phyloP scores from a whole-genome alignment of 2,888 invertebrate species.

The Pediacus dermestoides region DNA sequence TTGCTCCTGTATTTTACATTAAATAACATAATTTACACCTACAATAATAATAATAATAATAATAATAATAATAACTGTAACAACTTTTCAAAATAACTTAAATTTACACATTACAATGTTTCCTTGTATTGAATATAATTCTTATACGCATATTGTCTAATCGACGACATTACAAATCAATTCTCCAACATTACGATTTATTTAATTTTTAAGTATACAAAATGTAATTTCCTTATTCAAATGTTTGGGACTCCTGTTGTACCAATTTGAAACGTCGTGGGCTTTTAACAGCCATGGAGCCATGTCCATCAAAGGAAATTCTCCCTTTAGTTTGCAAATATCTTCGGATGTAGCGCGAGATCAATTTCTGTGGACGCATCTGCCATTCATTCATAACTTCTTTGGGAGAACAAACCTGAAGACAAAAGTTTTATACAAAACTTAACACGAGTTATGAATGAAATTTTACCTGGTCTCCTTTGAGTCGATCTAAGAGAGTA shows the following conservation, averaged over 20 bases:
- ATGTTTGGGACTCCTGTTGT: constrained; percentile 86
- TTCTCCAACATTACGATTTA: too few relatives aligned
- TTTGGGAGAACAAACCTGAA: constrained; percentile 78
- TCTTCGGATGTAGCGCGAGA: constrained; percentile 78
- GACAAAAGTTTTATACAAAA: constrained; percentile 29
- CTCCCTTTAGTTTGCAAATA: constrained; percentile 77
- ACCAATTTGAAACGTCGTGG: constrained; percentile 84
- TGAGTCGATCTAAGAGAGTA: constrained; percentile 83
- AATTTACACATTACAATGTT: too few relatives aligned
- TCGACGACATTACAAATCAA: too few relatives aligned
- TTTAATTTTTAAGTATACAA: too few relatives aligned
- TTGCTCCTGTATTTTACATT: too few relatives aligned
- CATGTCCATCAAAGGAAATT: constrained; percentile 68
- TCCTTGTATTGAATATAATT: too few relatives aligned
- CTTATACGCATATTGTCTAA: too few relatives aligned
- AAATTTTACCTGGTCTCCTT: constrained; percentile 82
- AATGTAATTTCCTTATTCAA: too few relatives aligned
- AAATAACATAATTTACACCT: too few relatives aligned
- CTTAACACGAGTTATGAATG: background rate
- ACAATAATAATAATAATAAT: too few relatives aligned
- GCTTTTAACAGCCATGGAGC: constrained; percentile 78
- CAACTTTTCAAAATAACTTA: too few relatives aligned
- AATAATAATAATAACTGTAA: too few relatives aligned
- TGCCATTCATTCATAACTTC: constrained; percentile 91
- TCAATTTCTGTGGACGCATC: constrained; percentile 78